Conservation (phyloP, 2,797 vertebrate genomes). For the Euphonia xanthogaster region DNA sequence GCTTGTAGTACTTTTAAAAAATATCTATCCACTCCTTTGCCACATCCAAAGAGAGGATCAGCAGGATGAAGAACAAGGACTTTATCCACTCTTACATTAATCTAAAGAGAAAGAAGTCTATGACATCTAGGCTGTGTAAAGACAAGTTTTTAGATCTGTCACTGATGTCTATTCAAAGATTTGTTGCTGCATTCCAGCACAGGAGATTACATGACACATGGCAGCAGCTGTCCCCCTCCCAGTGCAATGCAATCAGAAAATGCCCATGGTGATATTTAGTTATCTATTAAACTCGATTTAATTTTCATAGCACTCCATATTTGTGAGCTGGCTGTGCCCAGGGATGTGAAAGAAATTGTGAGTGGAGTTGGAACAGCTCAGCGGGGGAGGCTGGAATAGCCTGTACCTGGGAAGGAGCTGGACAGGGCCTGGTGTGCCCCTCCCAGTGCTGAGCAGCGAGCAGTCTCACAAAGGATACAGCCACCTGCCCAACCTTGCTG, state of each 20-base stretch:
- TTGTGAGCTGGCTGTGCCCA: not conserved
- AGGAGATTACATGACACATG: not conserved
- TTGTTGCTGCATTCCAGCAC: not conserved
- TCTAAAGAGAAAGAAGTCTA: not conserved
- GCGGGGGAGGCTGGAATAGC: not conserved
- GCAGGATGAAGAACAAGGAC: not conserved
- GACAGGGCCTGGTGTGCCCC: not conserved
- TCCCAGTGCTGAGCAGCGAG: not conserved
- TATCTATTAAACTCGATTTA: conserved; percentile 42
- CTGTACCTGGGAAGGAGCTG: not conserved
- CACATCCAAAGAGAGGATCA: not conserved
- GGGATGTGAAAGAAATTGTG: not conserved
- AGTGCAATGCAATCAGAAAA: not conserved
- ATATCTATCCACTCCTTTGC: not conserved
- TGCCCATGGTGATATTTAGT: conserved; percentile 38
- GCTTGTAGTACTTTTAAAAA: not conserved
- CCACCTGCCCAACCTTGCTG: not conserved
- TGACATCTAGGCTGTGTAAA: not conserved
- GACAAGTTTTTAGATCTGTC: not conserved
- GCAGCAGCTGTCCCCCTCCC: not conserved
- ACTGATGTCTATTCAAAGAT: not conserved
- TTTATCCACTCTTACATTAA: not conserved
- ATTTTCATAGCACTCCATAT: conserved; percentile 8
- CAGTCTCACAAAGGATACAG: not conserved
- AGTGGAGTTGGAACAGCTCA: not conserved